Evolutionary conservation across 92 coral and sea anemone genomes (phyloP).

Genomic region (Phenganax subtilis): DNA sequence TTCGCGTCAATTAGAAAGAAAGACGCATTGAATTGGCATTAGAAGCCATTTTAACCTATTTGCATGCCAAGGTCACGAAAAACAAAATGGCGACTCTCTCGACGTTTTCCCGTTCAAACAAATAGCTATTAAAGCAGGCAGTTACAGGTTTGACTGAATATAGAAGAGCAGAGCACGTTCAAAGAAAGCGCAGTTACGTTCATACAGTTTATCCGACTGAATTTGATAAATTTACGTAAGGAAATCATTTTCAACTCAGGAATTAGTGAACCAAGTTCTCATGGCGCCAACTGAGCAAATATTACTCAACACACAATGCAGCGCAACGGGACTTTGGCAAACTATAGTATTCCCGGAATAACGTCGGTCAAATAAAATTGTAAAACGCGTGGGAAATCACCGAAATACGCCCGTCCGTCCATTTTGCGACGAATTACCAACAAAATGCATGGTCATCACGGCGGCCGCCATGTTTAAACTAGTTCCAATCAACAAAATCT

Average conservation of each 20-base stretch:
- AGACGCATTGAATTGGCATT: neutral
- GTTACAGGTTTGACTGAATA: neutral
- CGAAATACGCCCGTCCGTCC: neutral
- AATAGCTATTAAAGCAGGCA: neutral
- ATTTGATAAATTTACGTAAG: constrained; percentile 12
- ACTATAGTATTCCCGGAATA: neutral
- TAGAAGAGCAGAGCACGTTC: neutral
- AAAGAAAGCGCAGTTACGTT: neutral
- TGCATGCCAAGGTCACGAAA: neutral
- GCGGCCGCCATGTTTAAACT: neutral
- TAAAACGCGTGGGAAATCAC: constrained; percentile 1
- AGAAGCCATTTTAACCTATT: neutral
- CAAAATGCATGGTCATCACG: neutral
- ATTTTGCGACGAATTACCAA: neutral
- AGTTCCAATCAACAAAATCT: constrained; percentile 12
- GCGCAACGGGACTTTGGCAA: constrained; percentile 25
- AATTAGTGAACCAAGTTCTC: constrained; percentile 1
- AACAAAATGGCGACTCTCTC: neutral
- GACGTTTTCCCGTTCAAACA: constrained; percentile 3
- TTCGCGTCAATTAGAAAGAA: constrained; percentile 10
- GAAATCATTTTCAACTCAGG: constrained; percentile 34
- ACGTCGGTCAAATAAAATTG: neutral
- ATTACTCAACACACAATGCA: constrained; percentile 5
- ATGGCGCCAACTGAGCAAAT: constrained; percentile 35
- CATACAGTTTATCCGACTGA: neutral